Conservation (phyloP, 2,113 vertebrate genomes). For the Gopherus evgoodei region DNA sequence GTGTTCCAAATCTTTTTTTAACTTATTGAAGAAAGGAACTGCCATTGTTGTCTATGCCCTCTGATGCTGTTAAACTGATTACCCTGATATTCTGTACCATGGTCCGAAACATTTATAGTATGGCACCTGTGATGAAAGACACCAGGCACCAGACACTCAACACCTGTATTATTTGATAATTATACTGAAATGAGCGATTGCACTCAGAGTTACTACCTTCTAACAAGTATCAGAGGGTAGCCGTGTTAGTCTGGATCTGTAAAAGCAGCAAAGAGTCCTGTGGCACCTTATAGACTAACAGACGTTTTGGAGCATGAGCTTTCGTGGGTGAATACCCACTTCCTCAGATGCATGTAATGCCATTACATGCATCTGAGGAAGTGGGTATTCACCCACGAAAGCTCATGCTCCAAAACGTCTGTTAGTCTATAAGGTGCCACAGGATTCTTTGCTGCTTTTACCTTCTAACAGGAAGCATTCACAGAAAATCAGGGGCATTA, state of each 20-base stretch:
- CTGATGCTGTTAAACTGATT: neutral
- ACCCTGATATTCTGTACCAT: neutral
- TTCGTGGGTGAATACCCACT: too few relatives aligned
- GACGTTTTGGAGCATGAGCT: too few relatives aligned
- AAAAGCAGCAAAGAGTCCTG: too few relatives aligned
- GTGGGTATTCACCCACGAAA: too few relatives aligned
- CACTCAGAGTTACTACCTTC: neutral
- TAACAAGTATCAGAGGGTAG: too few relatives aligned
- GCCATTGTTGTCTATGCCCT: neutral
- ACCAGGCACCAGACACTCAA: neutral
- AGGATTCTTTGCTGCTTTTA: too few relatives aligned
- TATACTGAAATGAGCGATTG: neutral
- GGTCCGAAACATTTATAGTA: neutral
- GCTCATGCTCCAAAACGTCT: too few relatives aligned
- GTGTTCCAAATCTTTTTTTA: fast-evolving
- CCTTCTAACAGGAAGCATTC: neutral
- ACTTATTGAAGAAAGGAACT: neutral
- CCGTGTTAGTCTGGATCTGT: too few relatives aligned
- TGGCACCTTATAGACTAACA: too few relatives aligned
- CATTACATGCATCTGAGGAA: too few relatives aligned
- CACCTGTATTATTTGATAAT: neutral
- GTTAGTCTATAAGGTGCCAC: too few relatives aligned
- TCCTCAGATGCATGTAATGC: too few relatives aligned
- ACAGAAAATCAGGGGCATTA: fast-evolving
- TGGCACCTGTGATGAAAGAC: neutral